These are phyloP conservation scores for Oceanodroma tethys DNA, from an alignment of 2,113 vertebrate genomes.

Conservation along the genomic window DNA sequence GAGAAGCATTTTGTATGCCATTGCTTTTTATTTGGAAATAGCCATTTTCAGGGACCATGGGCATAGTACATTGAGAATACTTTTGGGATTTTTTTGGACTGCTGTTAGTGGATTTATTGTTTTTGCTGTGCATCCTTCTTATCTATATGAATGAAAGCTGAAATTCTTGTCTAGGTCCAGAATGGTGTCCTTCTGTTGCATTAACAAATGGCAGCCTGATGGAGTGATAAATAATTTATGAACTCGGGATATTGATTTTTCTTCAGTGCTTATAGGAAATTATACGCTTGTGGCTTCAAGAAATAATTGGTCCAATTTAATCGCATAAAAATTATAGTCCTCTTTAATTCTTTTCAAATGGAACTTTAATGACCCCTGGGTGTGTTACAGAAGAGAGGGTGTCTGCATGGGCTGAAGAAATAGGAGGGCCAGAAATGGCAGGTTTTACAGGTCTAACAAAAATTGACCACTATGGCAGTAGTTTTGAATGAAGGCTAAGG, in stretches of 20 bases:
- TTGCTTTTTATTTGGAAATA: neutral
- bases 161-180: neutral
- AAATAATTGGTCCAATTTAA: constrained; percentile 56
- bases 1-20: neutral
- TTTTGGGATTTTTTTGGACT: neutral
- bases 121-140: neutral
- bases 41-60: neutral
- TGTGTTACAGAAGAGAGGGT: neutral
- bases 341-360: constrained; percentile 59
- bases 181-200: neutral
- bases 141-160: neutral
- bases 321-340: constrained; percentile 48
- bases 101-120: neutral
- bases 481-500: neutral
- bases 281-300: constrained; percentile 36
- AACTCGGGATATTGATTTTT: constrained; percentile 53
- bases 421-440: neutral
- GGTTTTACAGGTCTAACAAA: neutral
- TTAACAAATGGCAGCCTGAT: constrained; percentile 25
- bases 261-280: constrained; percentile 60
- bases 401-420: neutral
- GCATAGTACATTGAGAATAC: neutral
- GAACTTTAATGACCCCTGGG: constrained; percentile 35
- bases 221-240: constrained; percentile 54
- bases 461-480: neutral